These are phyloP conservation scores for Tinamus major DNA, from an alignment of 2,797 vertebrate species.

Conservation along the genomic window DNA sequence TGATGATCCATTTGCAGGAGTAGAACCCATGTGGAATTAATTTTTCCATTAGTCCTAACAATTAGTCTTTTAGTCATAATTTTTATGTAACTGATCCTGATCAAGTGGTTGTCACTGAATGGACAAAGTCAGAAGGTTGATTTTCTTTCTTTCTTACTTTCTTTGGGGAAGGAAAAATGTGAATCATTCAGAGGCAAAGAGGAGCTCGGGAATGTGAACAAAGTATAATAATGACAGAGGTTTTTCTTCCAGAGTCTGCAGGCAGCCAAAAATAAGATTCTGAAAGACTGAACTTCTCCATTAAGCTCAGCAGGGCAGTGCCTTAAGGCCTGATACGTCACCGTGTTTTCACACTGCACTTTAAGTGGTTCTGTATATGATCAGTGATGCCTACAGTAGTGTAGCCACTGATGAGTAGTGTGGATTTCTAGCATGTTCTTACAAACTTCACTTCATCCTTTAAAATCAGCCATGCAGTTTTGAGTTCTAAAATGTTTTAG, in stretches of 20 bases:
- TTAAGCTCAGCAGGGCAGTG: constrained; percentile 36
- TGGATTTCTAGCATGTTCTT: not conserved
- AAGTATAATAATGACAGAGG: constrained; percentile 42
- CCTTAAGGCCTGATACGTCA: not conserved
- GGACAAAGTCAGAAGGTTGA: not conserved
- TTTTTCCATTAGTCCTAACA: not conserved
- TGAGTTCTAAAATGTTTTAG: not conserved
- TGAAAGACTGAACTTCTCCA: constrained; percentile 43
- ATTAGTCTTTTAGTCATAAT: not conserved
- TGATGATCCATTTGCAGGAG: not conserved
- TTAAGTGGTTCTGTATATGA: not conserved
- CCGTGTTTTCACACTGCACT: not conserved
- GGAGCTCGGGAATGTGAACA: not conserved
- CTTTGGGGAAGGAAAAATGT: not conserved
- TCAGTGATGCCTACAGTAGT: not conserved
- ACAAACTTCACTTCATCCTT: not conserved
- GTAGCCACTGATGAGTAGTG: not conserved
- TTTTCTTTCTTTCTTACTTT: not conserved
- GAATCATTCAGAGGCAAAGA: constrained; percentile 2
- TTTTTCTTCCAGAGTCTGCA: constrained; percentile 50
- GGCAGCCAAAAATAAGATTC: constrained; percentile 61
- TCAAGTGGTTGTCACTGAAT: not conserved
- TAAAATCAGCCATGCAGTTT: not conserved
- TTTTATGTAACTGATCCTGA: not conserved
- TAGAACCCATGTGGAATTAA: not conserved